Base-by-base conservation (phyloP, 2,113 vertebrate species). In the Suricata suricatta region DNA sequence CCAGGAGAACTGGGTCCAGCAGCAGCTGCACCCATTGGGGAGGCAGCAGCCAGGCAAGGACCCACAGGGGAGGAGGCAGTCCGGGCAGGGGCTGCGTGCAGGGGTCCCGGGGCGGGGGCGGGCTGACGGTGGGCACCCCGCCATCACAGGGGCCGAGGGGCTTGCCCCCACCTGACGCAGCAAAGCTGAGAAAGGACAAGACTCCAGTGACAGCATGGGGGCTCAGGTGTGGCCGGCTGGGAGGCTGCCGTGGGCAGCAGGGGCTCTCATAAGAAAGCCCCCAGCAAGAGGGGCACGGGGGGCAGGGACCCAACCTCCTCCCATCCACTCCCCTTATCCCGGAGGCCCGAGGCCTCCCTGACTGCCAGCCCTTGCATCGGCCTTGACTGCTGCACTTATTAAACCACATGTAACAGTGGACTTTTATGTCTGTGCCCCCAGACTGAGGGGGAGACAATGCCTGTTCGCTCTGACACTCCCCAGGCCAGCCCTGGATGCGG, bases 1-100 rank as follows among this genome's bases (percentile, higher is more conserved):
- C 63, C 16, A 19, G 23, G 14, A 44, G 35, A 74, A 23, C 1
- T 0, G 13, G 7, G 84, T 47, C 29, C 10, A 0, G 69, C 35
- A 0, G 44, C 7, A 3, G 6, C 71, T 8, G 4, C 1, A 8
- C 47, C 52, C 14, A 0, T 11, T 3, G 17, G 21, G 19, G 64
- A 19, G 8, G 13, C 1, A 33, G 47, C 44, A 31, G 54, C 52
- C 29, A 50, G 66, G 74, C 52, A 1, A 3, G 13, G 50, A 60
- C 25, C 47, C 74, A 8, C 16, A 0, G 52, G 54, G 15, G 8
- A 64, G 31, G 13, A 27, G 35, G 52, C 3, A 0, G 23, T 17
- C 13, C 2, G 57, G 21, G 15, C 44, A 33, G 77, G 16, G 19
- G 27, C 35, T 2, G 0, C 3, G 14, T 11, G 33, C 38, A 3